Evolutionary conservation across 2,797 vertebrate species (phyloP).

Genomic region (Fringilla coelebs): DNA sequence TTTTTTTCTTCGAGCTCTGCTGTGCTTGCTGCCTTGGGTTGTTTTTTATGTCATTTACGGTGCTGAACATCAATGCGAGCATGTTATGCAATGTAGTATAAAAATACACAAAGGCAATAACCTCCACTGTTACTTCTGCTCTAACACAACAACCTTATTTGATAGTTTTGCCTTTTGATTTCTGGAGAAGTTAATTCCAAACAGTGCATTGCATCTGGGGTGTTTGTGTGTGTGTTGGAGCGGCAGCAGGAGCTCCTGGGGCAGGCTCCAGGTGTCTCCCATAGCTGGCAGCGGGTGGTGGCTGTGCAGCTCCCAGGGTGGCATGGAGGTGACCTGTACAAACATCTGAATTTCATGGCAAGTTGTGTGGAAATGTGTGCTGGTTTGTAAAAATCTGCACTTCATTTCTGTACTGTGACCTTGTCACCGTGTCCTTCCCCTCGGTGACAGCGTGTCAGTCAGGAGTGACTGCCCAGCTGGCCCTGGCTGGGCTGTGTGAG

Average conservation of each 20-base stretch:
- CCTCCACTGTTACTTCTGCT: background rate
- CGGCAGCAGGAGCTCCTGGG: background rate
- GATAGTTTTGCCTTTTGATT: background rate
- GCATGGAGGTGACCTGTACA: background rate
- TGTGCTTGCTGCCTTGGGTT: conserved; percentile 35
- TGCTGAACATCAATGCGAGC: background rate
- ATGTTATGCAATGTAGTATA: background rate
- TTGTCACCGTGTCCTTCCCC: background rate
- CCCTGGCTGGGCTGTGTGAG: background rate
- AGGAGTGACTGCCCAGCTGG: background rate
- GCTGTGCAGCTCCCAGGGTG: background rate
- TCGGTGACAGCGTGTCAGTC: background rate
- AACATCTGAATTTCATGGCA: background rate
- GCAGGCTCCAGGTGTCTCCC: background rate
- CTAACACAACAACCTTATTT: background rate
- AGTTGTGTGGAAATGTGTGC: background rate
- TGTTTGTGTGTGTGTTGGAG: accelerated
- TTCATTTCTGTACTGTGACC: background rate
- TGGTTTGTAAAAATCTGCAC: background rate
- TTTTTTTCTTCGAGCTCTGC: background rate
- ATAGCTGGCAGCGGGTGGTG: accelerated
- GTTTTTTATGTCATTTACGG: conserved; percentile 49
- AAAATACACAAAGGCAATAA: conserved; percentile 2
- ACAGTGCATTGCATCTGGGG: background rate
- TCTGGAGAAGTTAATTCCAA: background rate